These are phyloP conservation scores for Sminthurides aquaticus DNA, from an alignment of 2,888 invertebrate species.

Conservation along the genomic window DNA sequence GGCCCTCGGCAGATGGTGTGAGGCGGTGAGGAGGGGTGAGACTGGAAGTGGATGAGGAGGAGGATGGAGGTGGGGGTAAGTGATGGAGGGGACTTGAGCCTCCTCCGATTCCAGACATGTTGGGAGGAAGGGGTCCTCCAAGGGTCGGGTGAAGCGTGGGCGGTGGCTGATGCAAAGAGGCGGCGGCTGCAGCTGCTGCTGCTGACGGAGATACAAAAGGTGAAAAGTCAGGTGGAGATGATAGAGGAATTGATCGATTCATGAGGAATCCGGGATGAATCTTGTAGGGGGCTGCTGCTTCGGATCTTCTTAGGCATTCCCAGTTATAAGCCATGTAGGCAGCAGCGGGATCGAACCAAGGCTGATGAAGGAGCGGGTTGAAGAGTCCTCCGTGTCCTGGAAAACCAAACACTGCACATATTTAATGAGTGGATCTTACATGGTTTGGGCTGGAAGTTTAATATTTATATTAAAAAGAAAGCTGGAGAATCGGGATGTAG, in stretches of 20 bases:
- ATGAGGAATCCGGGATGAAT: constrained; percentile 14
- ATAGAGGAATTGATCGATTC: constrained; percentile 7
- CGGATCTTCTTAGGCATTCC: constrained; percentile 61
- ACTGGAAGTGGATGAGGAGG: constrained; percentile 16
- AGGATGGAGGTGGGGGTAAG: constrained; percentile 1
- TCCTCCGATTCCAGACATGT: not conserved
- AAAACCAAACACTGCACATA: constrained; percentile 40
- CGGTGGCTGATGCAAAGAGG: constrained; percentile 15
- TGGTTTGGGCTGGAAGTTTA: not conserved
- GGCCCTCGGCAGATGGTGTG: not conserved
- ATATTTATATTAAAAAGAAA: too few relatives aligned
- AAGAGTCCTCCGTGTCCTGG: constrained; percentile 58
- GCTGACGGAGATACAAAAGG: constrained; percentile 11
- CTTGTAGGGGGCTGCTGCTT: constrained; percentile 43
- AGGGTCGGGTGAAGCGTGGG: not conserved
- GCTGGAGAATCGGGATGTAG: too few relatives aligned
- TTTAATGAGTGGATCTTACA: constrained; percentile 1
- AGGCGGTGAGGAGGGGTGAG: constrained; percentile 15
- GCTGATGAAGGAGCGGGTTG: constrained; percentile 64
- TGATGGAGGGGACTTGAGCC: not conserved
- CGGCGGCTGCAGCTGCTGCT: constrained; percentile 30
- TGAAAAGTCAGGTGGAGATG: not conserved
- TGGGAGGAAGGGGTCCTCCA: not conserved
- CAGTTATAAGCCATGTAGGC: constrained; percentile 64
- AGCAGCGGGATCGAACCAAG: constrained; percentile 74